Conservation (phyloP, 2,113 vertebrate species). For the Amazona guildingii region DNA sequence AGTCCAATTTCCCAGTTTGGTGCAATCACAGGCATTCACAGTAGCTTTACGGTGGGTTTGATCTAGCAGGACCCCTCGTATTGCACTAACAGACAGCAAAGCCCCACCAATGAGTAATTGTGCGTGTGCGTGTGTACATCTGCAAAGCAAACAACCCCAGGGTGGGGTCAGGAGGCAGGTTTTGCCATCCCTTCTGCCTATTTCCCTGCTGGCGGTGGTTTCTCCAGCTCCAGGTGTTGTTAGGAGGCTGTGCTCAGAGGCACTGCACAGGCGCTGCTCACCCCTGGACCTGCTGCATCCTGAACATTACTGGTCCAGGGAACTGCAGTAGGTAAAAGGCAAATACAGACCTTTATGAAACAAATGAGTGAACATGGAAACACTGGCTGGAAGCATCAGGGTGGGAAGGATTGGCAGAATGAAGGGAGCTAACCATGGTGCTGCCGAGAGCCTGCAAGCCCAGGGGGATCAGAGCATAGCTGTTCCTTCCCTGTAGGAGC, state of each 20-base stretch:
- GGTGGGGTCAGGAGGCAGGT: fast-evolving
- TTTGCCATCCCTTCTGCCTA: fast-evolving
- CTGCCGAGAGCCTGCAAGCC: neutral
- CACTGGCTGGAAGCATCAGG: fast-evolving
- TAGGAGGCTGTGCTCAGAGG: fast-evolving
- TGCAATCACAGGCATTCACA: neutral
- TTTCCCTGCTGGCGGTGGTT: fast-evolving
- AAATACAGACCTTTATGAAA: neutral
- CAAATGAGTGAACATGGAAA: neutral
- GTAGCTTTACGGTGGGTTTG: slow-evolving; percentile 74
- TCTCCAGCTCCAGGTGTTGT: neutral
- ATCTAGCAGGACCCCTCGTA: slow-evolving; percentile 79
- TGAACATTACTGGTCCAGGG: fast-evolving
- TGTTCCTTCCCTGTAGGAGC: neutral
- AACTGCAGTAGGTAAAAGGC: neutral
- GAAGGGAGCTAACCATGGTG: neutral
- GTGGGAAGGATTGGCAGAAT: neutral
- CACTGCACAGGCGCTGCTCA: fast-evolving
- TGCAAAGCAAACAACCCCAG: neutral
- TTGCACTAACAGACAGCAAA: slow-evolving; percentile 81
- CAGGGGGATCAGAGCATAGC: neutral
- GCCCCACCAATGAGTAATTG: neutral
- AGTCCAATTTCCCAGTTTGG: slow-evolving; percentile 67
- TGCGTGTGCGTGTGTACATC: fast-evolving
- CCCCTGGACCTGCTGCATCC: neutral